These are phyloP conservation scores for Ctena decussata DNA, from an alignment of 2,888 invertebrate genomes.

Conservation along the genomic window DNA sequence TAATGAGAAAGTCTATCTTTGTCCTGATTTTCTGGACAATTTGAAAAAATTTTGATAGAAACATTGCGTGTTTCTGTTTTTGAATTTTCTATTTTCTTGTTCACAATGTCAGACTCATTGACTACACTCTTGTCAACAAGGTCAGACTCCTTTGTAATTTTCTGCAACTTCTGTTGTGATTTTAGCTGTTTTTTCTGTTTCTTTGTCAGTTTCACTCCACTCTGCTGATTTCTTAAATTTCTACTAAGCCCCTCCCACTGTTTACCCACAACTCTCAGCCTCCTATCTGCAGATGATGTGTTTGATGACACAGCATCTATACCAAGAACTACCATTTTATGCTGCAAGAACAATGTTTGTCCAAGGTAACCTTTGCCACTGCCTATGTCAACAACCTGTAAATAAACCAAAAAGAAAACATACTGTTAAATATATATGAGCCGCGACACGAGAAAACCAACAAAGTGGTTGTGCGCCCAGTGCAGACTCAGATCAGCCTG, in stretches of 20 bases:
- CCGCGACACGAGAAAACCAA: no score
- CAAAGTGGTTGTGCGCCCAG: no score
- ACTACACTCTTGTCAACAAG: no score
- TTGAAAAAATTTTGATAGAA: no score
- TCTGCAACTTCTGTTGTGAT: not conserved
- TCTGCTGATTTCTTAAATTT: slow-evolving; percentile 43
- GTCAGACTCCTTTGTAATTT: not conserved
- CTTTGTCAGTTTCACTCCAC: slow-evolving; percentile 83
- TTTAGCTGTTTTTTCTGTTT: slow-evolving; percentile 88
- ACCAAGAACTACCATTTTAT: slow-evolving; percentile 92
- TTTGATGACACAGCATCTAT: slow-evolving; percentile 92
- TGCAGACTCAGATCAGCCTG: no score
- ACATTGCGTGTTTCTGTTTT: no score
- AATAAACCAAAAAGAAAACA: not conserved
- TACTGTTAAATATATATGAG: no score
- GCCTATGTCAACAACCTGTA: slow-evolving; percentile 93
- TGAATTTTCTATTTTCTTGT: no score
- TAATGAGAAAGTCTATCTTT: no score
- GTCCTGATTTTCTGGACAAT: no score
- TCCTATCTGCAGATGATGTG: slow-evolving; percentile 90
- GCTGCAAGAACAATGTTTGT: slow-evolving; percentile 91
- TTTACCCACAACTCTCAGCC: slow-evolving; percentile 71
- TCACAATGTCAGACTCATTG: no score
- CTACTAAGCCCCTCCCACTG: slow-evolving; percentile 76
- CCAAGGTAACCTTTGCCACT: slow-evolving; percentile 96